Evolutionary conservation across 2,797 vertebrate species (phyloP), one percentile per base, ranked within the genome.

Genomic region (Tauraco hartlaubi): DNA sequence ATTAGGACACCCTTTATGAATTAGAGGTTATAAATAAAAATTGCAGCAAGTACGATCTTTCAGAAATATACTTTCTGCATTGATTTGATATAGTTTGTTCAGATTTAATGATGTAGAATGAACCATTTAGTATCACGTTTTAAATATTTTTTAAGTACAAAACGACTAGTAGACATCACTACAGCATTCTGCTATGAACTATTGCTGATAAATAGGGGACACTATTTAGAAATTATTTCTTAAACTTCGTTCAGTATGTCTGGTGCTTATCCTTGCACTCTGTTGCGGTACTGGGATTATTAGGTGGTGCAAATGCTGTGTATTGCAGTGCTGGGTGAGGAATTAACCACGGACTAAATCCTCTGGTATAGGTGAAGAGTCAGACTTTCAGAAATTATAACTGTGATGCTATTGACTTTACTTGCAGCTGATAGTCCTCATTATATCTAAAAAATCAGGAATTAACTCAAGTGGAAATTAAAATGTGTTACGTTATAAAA

Each of bases 1-100:
- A 93, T 85, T 94, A 89, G 78, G 56, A 33, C 14, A 67, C 8
- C 11, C 15, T 85, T 79, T 85, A 48, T 64, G 64, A 87, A 75
- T 83, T 64, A 55, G 11, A 9, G 13, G 20, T 62, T 67, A 33
- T 49, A 61, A 63, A 51, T n/a, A 75, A 86, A 82, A 90, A 63
- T 61, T 67, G 14, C 17, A 73, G 16, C 11, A 73, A 74, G 11
- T 14, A 14, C 37, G 35, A 68, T 54, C 14, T 66, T 88, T 81
- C 69, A 88, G 39, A 74, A 81, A 43, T 41, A 25, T 14, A 29
- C 15, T 51, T 88, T 72, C n/a, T 66, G 2, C 3, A 1, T 56
- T 78, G 29, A 69, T 81, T 71, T 73, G 21, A 26, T 58, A 25
- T 7, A 44, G 35, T 35, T 52, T 35, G 7, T 51, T 91, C 43